Percentiles rank a stretch among this genome's conserved stretches.
phyloP scores from a whole-genome alignment of 2,888 invertebrate species.

The Arge pagana region DNA sequence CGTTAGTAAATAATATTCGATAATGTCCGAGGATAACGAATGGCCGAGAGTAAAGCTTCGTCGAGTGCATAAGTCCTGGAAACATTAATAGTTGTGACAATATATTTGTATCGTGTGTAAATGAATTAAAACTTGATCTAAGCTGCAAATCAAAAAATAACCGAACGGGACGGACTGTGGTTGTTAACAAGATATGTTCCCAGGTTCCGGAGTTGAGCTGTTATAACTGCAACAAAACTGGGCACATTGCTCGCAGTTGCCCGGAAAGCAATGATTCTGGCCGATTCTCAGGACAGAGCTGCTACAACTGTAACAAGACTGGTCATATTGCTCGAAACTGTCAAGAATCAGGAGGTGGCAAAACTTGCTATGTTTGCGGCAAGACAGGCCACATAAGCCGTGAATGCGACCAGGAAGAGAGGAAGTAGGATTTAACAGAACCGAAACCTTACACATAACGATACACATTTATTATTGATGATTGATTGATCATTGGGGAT shows the following conservation, averaged over 20 bases:
- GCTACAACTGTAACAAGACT: constrained; percentile 72
- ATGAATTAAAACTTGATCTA: neutral
- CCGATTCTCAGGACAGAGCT: constrained; percentile 58
- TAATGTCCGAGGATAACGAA: no score
- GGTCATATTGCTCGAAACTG: constrained; percentile 73
- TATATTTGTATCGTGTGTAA: neutral
- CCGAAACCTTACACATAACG: constrained; percentile 43
- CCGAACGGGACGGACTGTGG: no score
- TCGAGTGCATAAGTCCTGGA: no score
- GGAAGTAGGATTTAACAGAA: constrained; percentile 60
- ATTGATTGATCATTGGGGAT: constrained; percentile 18
- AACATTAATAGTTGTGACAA: no score
- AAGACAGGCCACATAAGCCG: constrained; percentile 89
- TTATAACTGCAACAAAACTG: constrained; percentile 94
- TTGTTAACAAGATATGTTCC: constrained; percentile 11
- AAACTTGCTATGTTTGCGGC: constrained; percentile 92
- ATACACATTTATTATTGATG: constrained; percentile 16
- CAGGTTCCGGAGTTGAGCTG: constrained; percentile 67
- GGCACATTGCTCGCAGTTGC: constrained; percentile 88
- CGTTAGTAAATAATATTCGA: no score
- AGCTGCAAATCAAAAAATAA: no score
- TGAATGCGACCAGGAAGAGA: constrained; percentile 83
- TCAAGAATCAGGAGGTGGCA: constrained; percentile 63
- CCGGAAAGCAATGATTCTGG: constrained; percentile 69
- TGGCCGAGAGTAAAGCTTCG: no score